A percentile compares a stretch with the other conserved stretches of the same genome.
These are phyloP conservation scores for Peromyscus nudipes DNA, from an alignment of 2,797 vertebrate genomes.

Conservation along the genomic window DNA sequence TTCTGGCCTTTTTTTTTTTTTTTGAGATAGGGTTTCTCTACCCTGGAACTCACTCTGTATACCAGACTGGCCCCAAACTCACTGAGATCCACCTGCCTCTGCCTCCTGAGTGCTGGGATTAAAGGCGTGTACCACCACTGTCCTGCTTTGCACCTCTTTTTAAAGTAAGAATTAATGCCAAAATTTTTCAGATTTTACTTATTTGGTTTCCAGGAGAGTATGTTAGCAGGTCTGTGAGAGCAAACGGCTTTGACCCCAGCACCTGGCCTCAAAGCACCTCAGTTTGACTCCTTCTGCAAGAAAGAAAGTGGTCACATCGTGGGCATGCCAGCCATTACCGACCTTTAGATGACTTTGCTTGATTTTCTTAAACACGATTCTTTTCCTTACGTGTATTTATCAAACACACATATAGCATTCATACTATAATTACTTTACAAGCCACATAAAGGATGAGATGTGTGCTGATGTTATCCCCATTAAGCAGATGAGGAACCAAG, in stretches of 20 bases:
- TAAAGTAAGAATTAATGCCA: neutral
- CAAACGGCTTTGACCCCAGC: neutral
- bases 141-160: neutral
- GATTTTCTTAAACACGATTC: neutral
- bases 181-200: neutral
- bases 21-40: neutral
- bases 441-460: neutral
- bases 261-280: neutral
- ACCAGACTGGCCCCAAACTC: neutral
- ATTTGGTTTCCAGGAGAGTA: neutral
- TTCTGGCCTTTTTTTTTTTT: slow-evolving; percentile 5
- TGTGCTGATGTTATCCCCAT: neutral
- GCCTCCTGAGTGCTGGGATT: neutral
- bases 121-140: neutral
- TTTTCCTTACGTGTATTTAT: neutral
- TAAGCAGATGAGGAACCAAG: neutral
- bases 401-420: neutral
- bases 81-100: neutral
- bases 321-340: neutral
- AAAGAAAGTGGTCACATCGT: neutral
- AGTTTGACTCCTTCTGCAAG: neutral
- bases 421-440: neutral
- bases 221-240: neutral
- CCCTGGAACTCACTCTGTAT: neutral
- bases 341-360: neutral